Evolutionary conservation across 2,113 vertebrate species (phyloP).

Genomic region (Syrrhaptes paradoxus): DNA sequence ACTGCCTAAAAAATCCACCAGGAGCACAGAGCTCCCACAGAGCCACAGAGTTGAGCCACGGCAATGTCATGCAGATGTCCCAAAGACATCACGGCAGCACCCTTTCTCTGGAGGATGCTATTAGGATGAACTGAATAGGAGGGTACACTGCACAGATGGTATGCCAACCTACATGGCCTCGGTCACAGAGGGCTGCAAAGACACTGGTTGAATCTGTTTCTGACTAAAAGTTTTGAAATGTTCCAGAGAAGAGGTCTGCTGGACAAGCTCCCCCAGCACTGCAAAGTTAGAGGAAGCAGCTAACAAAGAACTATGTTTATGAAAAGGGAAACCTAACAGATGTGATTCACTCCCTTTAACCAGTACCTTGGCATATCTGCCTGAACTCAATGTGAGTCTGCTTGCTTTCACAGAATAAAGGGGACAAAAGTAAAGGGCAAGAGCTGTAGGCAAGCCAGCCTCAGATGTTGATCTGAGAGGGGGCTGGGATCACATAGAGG

Average conservation of each 20-base stretch:
- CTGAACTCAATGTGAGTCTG: background rate
- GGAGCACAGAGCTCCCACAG: background rate
- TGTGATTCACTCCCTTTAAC: background rate
- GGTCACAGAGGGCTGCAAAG: background rate
- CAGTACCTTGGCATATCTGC: background rate
- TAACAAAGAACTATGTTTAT: background rate
- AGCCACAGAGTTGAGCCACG: background rate
- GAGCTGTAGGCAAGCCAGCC: background rate
- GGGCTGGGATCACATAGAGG: background rate
- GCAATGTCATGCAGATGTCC: background rate
- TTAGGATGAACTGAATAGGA: background rate
- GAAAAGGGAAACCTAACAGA: background rate
- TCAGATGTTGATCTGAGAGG: background rate
- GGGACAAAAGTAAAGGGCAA: background rate
- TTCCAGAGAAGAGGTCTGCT: background rate
- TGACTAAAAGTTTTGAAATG: background rate
- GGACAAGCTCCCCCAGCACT: background rate
- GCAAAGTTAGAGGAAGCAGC: background rate
- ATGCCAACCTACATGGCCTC: background rate
- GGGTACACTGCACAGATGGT: background rate
- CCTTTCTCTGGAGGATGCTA: background rate
- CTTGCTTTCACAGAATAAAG: background rate
- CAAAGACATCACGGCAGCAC: background rate
- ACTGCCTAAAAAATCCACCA: background rate
- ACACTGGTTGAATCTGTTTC: background rate